phyloP scores from a whole-genome alignment of 2,113 vertebrate genomes.

The Aythya baeri region DNA sequence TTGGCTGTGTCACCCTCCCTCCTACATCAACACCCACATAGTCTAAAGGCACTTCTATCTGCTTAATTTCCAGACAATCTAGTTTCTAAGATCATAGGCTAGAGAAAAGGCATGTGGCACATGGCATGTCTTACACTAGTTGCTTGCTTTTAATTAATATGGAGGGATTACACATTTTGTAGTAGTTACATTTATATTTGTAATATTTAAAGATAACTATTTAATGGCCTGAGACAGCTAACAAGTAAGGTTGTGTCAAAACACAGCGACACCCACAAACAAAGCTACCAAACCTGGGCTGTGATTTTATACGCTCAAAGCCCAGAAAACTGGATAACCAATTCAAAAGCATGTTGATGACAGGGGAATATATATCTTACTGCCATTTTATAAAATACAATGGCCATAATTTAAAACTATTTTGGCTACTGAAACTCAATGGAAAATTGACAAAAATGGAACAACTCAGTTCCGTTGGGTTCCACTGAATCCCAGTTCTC shows the following conservation, averaged over 20 bases:
- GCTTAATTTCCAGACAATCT: not conserved
- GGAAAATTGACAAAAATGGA: not conserved
- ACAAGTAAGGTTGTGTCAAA: not conserved
- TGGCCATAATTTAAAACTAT: not conserved
- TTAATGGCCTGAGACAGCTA: not conserved
- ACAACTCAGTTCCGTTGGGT: not conserved
- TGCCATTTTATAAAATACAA: not conserved
- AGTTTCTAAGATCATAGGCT: not conserved
- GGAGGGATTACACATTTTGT: not conserved
- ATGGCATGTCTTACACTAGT: not conserved
- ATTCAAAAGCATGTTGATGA: not conserved
- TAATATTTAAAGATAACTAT: not conserved
- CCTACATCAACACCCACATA: not conserved
- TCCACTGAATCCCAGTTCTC: not conserved
- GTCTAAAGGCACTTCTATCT: not conserved
- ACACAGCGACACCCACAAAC: not conserved
- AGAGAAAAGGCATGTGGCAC: not conserved
- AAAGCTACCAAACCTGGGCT: fast-evolving
- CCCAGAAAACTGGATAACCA: not conserved
- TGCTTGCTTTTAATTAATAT: not conserved
- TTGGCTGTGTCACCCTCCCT: not conserved
- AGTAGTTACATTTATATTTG: not conserved
- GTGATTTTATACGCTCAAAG: not conserved
- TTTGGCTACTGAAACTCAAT: not conserved
- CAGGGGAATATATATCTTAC: not conserved